Evolutionary conservation across 2,888 invertebrate species (phyloP), one percentile per base, ranked within the genome.

Genomic region (Cremastinae sp.): DNA sequence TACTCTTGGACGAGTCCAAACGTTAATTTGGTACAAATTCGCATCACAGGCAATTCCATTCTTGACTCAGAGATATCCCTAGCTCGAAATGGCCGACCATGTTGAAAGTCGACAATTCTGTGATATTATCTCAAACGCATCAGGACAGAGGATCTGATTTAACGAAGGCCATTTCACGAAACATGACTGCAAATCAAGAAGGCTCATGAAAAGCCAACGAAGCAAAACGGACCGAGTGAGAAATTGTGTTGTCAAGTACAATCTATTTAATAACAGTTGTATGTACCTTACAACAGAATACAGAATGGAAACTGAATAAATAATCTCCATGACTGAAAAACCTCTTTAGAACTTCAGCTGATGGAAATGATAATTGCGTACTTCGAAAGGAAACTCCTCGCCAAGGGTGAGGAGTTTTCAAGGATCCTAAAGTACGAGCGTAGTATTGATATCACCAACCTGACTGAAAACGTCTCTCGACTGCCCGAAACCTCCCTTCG

Each of bases 311-410:
- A 39, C 68, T 64, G 75, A 76, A 80, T 77, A 66, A 71, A 77
- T 12, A 81, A 81, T 81, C 79, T 80, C 70, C 68, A 51, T 72
- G 65, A 75, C 65, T 61, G 62, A 68, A 69, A 79, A 84, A 78
- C 78, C 73, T 74, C 12, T 14, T 28, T 28, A 28, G 2, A 5
- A 74, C 56, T 74, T 35, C 72, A 77, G 77, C 80, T 80, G 81
- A 80, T 81, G 78, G 77, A 79, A 81, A 82, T 80, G 82, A 83
- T 83, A 84, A 83, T 82, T 81, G 81, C 65, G 78, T 79, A 79
- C 80, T 71, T 74, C 65, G 78, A 80, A 82, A 80, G 72, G 81
- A 72, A n/a, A n/a, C 65, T 47, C 70, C 5, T 69, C n/a, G 1
- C 72, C n/a, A 43, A 47, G 73, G 74, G 14, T 45, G 39, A 47